Base-by-base conservation (phyloP, 2,797 vertebrate species). In the Streptopelia turtur region DNA sequence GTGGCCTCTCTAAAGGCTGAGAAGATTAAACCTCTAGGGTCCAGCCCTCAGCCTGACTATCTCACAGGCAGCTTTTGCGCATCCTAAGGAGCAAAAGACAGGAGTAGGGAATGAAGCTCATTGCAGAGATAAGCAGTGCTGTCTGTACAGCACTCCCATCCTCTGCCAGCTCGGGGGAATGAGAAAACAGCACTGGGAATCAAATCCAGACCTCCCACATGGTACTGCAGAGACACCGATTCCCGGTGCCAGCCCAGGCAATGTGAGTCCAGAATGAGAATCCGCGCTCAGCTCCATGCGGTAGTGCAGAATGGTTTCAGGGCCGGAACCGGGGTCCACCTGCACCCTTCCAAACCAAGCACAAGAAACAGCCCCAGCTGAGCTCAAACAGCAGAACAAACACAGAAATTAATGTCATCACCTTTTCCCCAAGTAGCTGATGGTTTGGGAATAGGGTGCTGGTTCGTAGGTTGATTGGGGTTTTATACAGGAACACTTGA, bases 121-220 rank as follows among this genome's bases (percentile, higher is more conserved):
- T 1, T 94, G 80, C 88, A 93, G 78, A 93, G 61, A 88, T 13
- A 72, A 94, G 84, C 66, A 88, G 70, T 16, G 23, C 64, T 87
- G 87, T 59, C 75, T 89, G 52, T 87, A 90, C 59, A 89, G 72
- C 63, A 28, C 61, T 93, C 83, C 86, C 87, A 95, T 79, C 45
- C 59, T 85, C 66, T 68, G 79, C 74, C 94, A 96, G 84, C 65
- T 82, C 92, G 61, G 33, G n/a, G 41, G 60, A 88, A 93, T 69
- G 81, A 93, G 85, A 94, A 84, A 95, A 85, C 90, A 96, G 92
- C 70, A 63, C 59, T 55, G 71, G 71, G 86, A 95, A 96, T 87
- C 64, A 95, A 92, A 94, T 90, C 68, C 95, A 97, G 90, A 91
- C 75, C 85, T 96, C 96, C 94, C 90, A 95, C 90, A 83, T 95